Evolutionary conservation across 2,888 invertebrate genomes (phyloP).

Genomic region (Heliconius sara): DNA sequence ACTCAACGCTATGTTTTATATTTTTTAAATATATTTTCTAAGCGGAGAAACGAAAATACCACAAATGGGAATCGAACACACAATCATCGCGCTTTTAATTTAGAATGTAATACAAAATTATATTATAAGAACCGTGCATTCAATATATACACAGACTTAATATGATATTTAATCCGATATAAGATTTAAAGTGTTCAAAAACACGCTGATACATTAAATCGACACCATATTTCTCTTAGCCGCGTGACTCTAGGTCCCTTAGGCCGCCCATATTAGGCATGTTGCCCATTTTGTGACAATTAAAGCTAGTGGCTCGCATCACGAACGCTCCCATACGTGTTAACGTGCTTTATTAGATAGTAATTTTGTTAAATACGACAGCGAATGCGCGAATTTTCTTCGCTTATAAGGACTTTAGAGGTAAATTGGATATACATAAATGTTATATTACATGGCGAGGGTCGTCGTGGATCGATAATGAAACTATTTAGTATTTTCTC

Average conservation of each 20-base stretch:
- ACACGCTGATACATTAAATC: conserved; percentile 38
- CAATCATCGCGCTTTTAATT: too few relatives aligned
- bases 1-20: too few relatives aligned
- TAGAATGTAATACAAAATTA: too few relatives aligned
- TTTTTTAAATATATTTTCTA: too few relatives aligned
- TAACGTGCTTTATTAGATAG: conserved; percentile 52
- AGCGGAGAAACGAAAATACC: too few relatives aligned
- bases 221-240: conserved; percentile 49
- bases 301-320: conserved; percentile 60
- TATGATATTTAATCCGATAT: background rate
- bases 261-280: conserved; percentile 48
- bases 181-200: conserved; percentile 41
- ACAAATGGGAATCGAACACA: too few relatives aligned
- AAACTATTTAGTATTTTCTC: background rate
- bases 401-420: conserved; percentile 40
- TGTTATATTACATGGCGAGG: background rate
- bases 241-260: conserved; percentile 46
- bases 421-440: conserved; percentile 31
- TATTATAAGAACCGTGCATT: background rate
- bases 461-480: conserved; percentile 16
- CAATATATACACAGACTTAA: background rate
- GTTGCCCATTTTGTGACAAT: conserved; percentile 66
- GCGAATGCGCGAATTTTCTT: conserved; percentile 44
- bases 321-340: conserved; percentile 62
- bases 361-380: conserved; percentile 51